Evolutionary conservation across 2,113 vertebrate genomes (phyloP).

Genomic region (Rostratula benghalensis): DNA sequence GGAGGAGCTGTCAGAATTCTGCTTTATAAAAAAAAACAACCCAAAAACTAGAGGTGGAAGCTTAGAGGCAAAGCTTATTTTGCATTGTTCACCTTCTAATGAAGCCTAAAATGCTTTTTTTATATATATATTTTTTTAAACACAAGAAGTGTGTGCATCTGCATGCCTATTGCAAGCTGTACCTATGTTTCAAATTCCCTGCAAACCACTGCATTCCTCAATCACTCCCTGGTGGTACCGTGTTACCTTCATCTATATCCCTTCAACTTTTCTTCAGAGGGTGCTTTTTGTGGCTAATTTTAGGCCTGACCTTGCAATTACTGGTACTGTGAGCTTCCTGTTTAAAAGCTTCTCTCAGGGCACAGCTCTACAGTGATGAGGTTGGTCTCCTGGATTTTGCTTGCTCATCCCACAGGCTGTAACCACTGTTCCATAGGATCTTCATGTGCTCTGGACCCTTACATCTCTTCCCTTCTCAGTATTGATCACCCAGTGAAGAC

Average conservation of each 20-base stretch:
- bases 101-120: neutral
- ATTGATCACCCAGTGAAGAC: neutral
- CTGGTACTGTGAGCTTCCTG: neutral
- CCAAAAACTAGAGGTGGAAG: neutral
- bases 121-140: neutral
- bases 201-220: neutral
- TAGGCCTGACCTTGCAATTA: neutral
- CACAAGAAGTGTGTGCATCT: neutral
- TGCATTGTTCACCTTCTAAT: neutral
- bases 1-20: neutral
- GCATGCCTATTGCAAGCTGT: neutral
- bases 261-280: neutral
- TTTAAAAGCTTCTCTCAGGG: neutral
- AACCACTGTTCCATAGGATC: neutral
- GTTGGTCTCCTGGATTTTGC: neutral
- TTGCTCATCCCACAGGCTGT: neutral
- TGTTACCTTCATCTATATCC: neutral
- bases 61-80: neutral
- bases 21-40: neutral
- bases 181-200: neutral
- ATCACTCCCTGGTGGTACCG: neutral
- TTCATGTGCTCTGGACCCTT: accelerated
- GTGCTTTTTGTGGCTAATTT: neutral
- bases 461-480: neutral
- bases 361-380: neutral